A percentile compares a stretch with the other conserved stretches of the same genome.
These are phyloP conservation scores for Engystomops pustulosus DNA, from an alignment of 2,113 vertebrate genomes.

Conservation along the genomic window DNA sequence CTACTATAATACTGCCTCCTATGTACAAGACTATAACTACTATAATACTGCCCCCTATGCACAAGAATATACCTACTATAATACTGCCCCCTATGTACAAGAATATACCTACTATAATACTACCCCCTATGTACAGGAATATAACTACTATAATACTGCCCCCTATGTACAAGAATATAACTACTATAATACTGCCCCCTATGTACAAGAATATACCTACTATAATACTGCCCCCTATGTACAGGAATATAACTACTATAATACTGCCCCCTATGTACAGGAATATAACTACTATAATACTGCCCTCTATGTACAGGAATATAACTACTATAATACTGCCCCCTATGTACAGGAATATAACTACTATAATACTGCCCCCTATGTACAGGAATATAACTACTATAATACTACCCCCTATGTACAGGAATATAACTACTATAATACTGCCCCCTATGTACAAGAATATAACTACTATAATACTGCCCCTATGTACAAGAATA, in stretches of 20 bases:
- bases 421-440: slow-evolving; percentile 6
- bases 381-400: background rate
- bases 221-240: background rate
- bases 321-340: background rate
- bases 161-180: background rate
- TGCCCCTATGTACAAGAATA: background rate
- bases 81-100: slow-evolving; percentile 9
- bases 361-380: slow-evolving; percentile 2
- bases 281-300: slow-evolving; percentile 1
- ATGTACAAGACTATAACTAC: background rate
- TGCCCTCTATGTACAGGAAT: background rate
- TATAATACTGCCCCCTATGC: slow-evolving; percentile 1
- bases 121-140: background rate
- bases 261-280: background rate
- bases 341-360: slow-evolving; percentile 2
- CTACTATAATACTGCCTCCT: background rate
- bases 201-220: background rate
- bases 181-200: background rate
- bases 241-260: no score
- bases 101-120: slow-evolving; percentile 23
- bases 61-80: slow-evolving; percentile 23
- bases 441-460: background rate
- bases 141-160: slow-evolving; percentile 12
- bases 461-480: slow-evolving; percentile 9
- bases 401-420: background rate